Base-by-base conservation (phyloP, 2,888 invertebrate species). In the Abscondita cerata region DNA sequence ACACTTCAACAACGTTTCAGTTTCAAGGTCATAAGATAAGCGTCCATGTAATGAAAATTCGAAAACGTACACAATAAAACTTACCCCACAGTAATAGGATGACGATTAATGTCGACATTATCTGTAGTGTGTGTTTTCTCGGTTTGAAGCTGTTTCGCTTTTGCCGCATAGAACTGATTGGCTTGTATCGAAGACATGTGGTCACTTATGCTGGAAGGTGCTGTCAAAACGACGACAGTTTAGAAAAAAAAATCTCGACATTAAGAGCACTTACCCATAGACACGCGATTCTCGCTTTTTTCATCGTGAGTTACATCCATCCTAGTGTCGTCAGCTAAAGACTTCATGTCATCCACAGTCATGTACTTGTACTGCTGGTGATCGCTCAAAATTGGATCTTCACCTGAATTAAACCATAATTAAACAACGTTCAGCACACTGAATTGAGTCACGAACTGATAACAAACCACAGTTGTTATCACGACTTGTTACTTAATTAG, bases 311-410 rank as follows among this genome's bases (percentile, higher is more conserved):
- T 81, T 19, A 81, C 81, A 68, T 81, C 81, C 72, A 81, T 72
- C 61, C 78, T 73, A 34, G 89, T 89, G 77, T 90, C 90, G 80
- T 92, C 91, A 58, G 88, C 88, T 70, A 90, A 83, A 34, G 87
- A 87, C 80, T 91, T 91, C 84, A 91, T 88, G 74, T 92, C 92
- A 78, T 92, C 92, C 58, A 88, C 89, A 59, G 90, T 91, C 88
- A 92, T 88, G 81, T 92, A 92, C 73, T 89, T 88, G 78, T 91
- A 92, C 71, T 86, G 85, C 40, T 86, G 86, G 70, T 87, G 87
- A 77, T 92, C 90, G 75, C 86, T 86, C 70, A 87, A 80, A 81
- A 88, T 83, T 57, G 87, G 87, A 79, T 89, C 89, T 78, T 89
- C 89, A 78, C 87, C 89, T 89, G 78, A 55, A 75, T 59, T 20